A percentile compares a stretch with the other conserved stretches of the same genome.
phyloP scores from a whole-genome alignment of 2,797 vertebrate species.

The Trematomus bernacchii region DNA sequence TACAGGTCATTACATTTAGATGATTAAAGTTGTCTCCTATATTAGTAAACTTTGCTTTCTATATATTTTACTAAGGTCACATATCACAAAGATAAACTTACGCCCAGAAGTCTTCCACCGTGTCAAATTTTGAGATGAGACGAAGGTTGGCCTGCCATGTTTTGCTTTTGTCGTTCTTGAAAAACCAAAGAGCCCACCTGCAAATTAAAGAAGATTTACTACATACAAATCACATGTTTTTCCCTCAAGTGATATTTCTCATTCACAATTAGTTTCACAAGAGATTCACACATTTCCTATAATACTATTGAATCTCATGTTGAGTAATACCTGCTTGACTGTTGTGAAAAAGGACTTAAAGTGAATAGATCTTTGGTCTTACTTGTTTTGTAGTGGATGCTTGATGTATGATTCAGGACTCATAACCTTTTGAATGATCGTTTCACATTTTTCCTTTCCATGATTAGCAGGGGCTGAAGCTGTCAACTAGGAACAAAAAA shows the following conservation, averaged over 20 bases:
- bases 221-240: fast-evolving
- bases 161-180: constrained; percentile 99
- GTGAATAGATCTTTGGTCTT: constrained; percentile 15
- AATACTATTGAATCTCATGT: neutral
- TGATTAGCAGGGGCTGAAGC: constrained; percentile 86
- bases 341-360: fast-evolving
- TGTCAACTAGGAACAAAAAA: constrained; percentile 83
- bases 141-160: constrained; percentile 98
- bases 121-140: constrained; percentile 97
- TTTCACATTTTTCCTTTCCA: constrained; percentile 90
- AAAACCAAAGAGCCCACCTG: constrained; percentile 99
- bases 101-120: constrained; percentile 99
- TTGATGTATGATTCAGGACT: constrained; percentile 94
- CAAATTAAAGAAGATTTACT: constrained; percentile 15
- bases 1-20: neutral
- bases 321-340: neutral
- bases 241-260: neutral
- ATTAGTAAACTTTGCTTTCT: neutral
- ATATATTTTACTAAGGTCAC: neutral
- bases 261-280: neutral
- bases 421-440: constrained; percentile 86
- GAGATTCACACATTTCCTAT: neutral
- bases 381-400: constrained; percentile 97
- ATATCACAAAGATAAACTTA: constrained; percentile 81
- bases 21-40: neutral